Evolutionary conservation across 1,140 invertebrate genomes (phyloP), one percentile per base, ranked within the genome.

Genomic region (Phenacoccus solenopsis): DNA sequence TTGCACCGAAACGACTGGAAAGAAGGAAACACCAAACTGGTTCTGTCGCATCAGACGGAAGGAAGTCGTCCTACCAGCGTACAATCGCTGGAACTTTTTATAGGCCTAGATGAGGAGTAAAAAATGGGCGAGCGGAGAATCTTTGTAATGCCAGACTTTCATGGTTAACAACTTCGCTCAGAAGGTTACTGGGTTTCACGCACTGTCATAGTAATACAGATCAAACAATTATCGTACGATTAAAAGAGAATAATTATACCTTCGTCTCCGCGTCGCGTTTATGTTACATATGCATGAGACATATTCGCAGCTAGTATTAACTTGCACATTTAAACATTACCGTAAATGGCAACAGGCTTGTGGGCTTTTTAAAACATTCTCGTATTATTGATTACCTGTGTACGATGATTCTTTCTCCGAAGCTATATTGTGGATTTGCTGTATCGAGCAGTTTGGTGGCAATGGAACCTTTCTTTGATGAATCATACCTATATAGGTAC

Each of bases 81-180:
- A 49, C 38, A 16, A 49, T 49, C 38, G 20, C 38, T 49, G 16
- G 38, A 49, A 49, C 38, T 49, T 49, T n/a, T 49, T 49, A 49
- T 49, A 49, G 4, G 38, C 38, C 38, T 49, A 49, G 4, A n/a
- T 16, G 38, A n/a, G n/a, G n/a, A 16, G 38, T 16, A 49, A 49
- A n/a, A 49, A 49, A 49, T 49, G 38, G 38, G 38, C 38, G 38
- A 49, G 20, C 38, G 20, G 38, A 49, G 38, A 49, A 49, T 49
- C 38, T 49, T 49, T 49, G 38, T 49, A 49, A 49, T 49, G 38
- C 38, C 38, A 49, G 38, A 49, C 38, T 49, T 49, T 49, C 38
- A 49, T 49, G 38, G 38, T 49, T 49, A 49, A 49, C 38, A 9
- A 49, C 5, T 49, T 49, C 38, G 38, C 12, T 49, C 38, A 49